Base-by-base conservation (phyloP, 2,113 vertebrate species). In the Smithornis capensis region DNA sequence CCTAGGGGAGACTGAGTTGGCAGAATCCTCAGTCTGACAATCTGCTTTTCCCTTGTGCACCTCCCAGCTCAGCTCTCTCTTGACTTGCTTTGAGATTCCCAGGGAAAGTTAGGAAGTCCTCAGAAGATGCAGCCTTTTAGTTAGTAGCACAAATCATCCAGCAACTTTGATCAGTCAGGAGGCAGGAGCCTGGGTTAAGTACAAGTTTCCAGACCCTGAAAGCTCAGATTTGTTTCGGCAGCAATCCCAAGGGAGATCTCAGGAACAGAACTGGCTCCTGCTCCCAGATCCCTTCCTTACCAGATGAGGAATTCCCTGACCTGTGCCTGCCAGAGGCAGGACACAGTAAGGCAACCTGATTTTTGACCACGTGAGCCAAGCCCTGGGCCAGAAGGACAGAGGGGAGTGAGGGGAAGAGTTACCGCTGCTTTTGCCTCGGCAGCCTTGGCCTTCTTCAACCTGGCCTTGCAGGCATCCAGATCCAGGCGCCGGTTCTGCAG, bases 401-500 rank as follows among this genome's bases (percentile, higher is more conserved):
- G 44, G 24, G 33, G 12, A 52, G 23, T 5, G 52, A 84, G 82
- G 55, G 87, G 28, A 37, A 45, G 63, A 96, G 97, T 98, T 98
- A 99, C 99, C 96, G 99, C 98, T 83, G 99, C 99, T 97, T 99
- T 99, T 56, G 99, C 99, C 92, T 99, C 99, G 0, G 99, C 99
- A 12, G 98, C 98, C 95, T 99, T 99, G 69, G 99, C 99, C 83
- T 99, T 99, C 97, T 99, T 99, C 96, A 99, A 27, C 12, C 99
- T 97, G 2, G 99, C 99, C 96, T 99, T 99, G 98, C 98, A 99
- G 95, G 99, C 98, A 9, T 99, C 99, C 57, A 99, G 97, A 73
- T 99, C 99, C 75, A 99, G 98, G 9, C 99, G 98, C 4, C 99
- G 98, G 95, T 99, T 99, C 96, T 99, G 98, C 75, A 99, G 97